A percentile compares a stretch with the other conserved stretches of the same genome.
Evolutionary conservation across 1,140 invertebrate genomes (phyloP).

Genomic region (Ctenoplectra terminalis): DNA sequence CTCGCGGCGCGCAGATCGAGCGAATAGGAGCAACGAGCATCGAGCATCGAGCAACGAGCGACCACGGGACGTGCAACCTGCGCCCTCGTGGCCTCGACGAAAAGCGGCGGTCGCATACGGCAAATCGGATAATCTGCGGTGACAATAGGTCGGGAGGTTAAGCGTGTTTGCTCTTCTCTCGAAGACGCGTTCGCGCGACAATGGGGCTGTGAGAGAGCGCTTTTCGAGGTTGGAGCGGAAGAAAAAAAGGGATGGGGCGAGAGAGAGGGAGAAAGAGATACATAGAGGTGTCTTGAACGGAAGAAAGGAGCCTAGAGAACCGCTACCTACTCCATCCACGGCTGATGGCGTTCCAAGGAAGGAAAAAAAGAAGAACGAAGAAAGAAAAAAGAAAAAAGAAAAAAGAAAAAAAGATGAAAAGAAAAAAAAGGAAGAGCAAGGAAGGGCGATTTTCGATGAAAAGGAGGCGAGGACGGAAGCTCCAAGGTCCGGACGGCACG

Average conservation of each 20-base stretch:
- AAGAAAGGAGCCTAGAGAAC: background rate
- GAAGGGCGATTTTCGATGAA: constrained; percentile 8
- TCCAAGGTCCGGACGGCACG: constrained; percentile 18
- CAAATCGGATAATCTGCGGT: constrained; percentile 80
- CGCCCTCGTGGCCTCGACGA: too few species aligned
- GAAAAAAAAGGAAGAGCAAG: background rate
- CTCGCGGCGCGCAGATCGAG: background rate
- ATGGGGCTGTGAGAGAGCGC: constrained; percentile 75
- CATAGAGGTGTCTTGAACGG: background rate
- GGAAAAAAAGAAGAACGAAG: too few species aligned
- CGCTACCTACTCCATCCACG: background rate
- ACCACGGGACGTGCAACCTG: too few species aligned
- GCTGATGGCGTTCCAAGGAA: too few species aligned
- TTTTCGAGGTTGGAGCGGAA: constrained; percentile 71
- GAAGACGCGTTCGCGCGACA: constrained; percentile 79
- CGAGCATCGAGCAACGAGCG: too few species aligned
- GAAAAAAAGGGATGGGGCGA: background rate
- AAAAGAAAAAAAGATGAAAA: too few species aligned
- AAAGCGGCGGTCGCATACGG: constrained; percentile 54
- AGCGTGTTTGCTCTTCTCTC: constrained; percentile 82
- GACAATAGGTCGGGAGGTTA: constrained; percentile 81
- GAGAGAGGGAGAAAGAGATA: background rate
- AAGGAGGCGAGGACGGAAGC: constrained; percentile 43
- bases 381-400: too few species aligned
- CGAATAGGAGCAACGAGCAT: background rate